Evolutionary conservation across 1,140 invertebrate species (phyloP).

Genomic region (Panagrolaimus sp.): DNA sequence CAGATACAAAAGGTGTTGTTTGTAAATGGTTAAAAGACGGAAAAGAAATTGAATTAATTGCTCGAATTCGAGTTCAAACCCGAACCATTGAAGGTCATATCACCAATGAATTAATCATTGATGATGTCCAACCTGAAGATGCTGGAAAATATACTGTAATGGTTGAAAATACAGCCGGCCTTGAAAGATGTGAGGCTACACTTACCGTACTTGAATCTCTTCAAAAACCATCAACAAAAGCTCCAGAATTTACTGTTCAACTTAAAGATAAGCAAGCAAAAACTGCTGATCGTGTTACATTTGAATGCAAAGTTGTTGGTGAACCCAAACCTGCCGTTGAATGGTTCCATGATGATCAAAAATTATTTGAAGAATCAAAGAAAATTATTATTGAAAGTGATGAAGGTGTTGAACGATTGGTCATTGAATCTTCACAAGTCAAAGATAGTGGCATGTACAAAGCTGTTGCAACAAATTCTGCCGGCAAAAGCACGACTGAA

Average conservation of each 20-base stretch:
- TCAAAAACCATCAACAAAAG: conserved; percentile 61
- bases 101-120: conserved; percentile 82
- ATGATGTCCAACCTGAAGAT: conserved; percentile 92
- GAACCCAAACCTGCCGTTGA: conserved; percentile 66
- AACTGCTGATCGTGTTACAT: conserved; percentile 73
- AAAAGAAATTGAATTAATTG: conserved; percentile 68
- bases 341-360: conserved; percentile 64
- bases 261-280: conserved; percentile 81
- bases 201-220: conserved; percentile 72
- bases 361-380: neutral
- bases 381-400: conserved; percentile 40
- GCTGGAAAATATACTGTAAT: conserved; percentile 91
- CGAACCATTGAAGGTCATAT: conserved; percentile 56
- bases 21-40: conserved; percentile 68
- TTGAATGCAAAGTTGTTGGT: conserved; percentile 72
- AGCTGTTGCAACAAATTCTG: conserved; percentile 50
- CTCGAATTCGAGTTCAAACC: conserved; percentile 62
- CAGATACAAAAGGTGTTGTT: conserved; percentile 66
- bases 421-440: conserved; percentile 43
- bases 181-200: conserved; percentile 79
- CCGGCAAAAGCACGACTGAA: conserved; percentile 46
- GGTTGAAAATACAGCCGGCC: conserved; percentile 86
- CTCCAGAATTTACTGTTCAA: conserved; percentile 77
- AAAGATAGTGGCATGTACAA: conserved; percentile 45
- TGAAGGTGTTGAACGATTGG: conserved; percentile 41